Base-by-base conservation (phyloP, 2,113 vertebrate species). In the Ophiodon elongatus region DNA sequence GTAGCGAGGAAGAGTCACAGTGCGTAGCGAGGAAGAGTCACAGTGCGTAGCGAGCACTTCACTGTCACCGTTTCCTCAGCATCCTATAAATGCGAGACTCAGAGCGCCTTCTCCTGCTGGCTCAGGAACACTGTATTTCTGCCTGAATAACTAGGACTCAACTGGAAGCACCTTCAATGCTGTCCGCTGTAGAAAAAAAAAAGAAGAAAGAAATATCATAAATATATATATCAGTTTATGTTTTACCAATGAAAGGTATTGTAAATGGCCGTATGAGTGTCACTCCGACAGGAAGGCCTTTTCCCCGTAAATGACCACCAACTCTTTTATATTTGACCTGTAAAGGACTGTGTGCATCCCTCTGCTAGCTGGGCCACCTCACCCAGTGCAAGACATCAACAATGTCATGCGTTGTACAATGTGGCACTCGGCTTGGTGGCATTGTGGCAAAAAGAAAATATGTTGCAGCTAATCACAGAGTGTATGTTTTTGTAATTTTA, bases 401-500 rank as follows among this genome's bases (percentile, higher is more conserved):
- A 87, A 29, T 56, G 13, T 23, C 1, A 2, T 29, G 45, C 85
- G 59, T 77, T 66, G 57, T 50, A 21, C 76, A 31, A 79, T 50
- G 81, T 84, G 57, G 29, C 79, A 68, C 62, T 81, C 67, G 8
- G 80, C 79, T 63, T 80, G 85, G 83, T 45, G 68, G 68, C 77
- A n/a, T 82, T 64, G 83, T 90, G 43, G 74, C 71, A 74, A 82
- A 54, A 74, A 1, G 21, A 25, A 47, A 21, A 6, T 37, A n/a
- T 71, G 74, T 84, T 84, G 77, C 89, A 80, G 80, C 79, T 85
- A 68, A 84, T 62, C 4, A 85, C 83, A 65, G 76, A 74, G 79
- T 90, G 82, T 80, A 88, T 92, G 80, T 91, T 94, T n/a, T 90
- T 94, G 90, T 92, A 85, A 92, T 91, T 92, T 94, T 92, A 94